phyloP scores from a whole-genome alignment of 2,113 vertebrate genomes.

The Circaetus gallicus region DNA sequence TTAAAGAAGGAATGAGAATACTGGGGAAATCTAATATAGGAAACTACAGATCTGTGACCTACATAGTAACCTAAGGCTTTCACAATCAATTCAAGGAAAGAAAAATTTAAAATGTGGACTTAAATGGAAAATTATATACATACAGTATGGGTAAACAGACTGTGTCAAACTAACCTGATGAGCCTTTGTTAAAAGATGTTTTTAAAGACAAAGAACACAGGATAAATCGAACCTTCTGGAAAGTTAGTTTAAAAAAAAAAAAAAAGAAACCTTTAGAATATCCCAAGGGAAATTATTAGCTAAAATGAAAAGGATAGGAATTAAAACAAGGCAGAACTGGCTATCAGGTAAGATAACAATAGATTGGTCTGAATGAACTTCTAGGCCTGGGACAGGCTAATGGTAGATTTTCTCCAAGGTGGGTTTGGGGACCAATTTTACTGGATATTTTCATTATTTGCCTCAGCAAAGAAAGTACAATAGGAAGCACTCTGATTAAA shows the following conservation, averaged over 20 bases:
- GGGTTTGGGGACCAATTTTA: not conserved
- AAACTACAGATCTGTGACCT: not conserved
- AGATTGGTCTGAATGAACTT: not conserved
- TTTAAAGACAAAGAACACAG: not conserved
- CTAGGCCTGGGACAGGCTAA: not conserved
- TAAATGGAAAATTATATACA: not conserved
- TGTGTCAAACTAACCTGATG: not conserved
- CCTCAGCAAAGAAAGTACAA: not conserved
- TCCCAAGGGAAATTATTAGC: not conserved
- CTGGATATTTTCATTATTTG: not conserved
- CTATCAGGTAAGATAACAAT: not conserved
- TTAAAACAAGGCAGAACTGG: not conserved
- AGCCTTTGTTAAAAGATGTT: not conserved
- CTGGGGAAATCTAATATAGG: not conserved
- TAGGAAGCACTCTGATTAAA: not conserved
- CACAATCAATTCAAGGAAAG: not conserved
- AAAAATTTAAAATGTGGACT: not conserved
- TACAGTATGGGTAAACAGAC: not conserved
- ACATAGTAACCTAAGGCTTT: not conserved
- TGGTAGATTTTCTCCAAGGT: not conserved
- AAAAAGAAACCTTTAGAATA: not conserved
- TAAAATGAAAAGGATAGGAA: not conserved
- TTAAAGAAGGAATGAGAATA: not conserved
- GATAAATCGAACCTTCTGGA: not conserved
- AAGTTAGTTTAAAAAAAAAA: not conserved